These are phyloP conservation scores for Nomada ruficornis DNA, from an alignment of 2,888 invertebrate genomes.

Conservation along the genomic window DNA sequence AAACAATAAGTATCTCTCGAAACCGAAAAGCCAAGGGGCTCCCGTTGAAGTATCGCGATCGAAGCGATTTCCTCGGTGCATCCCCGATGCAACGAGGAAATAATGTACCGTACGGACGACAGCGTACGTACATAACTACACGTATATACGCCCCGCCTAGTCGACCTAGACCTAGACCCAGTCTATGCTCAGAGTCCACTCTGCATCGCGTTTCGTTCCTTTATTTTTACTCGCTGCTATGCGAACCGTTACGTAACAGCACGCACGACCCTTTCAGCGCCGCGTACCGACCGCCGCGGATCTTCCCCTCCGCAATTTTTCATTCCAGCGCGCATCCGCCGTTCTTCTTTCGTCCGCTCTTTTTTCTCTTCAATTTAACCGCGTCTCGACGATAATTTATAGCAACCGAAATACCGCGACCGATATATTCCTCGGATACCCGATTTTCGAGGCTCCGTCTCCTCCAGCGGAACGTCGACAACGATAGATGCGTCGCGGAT, in stretches of 20 bases:
- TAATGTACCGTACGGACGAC: constrained; percentile 41
- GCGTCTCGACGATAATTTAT: constrained; percentile 1
- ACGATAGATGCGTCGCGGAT: neutral
- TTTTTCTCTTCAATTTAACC: neutral
- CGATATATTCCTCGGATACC: neutral
- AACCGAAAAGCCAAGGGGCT: no score
- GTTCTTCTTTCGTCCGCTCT: no score
- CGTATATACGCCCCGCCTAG: constrained; percentile 57
- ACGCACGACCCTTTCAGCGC: constrained; percentile 49
- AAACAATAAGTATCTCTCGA: no score
- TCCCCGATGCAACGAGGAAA: constrained; percentile 34
- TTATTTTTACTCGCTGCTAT: constrained; percentile 73
- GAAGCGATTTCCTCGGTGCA: no score
- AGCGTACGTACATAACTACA: constrained; percentile 52
- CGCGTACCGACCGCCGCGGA: neutral
- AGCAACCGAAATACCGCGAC: neutral
- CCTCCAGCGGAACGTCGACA: neutral
- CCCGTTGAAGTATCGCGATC: no score
- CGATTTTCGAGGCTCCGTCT: no score
- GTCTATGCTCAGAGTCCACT: constrained; percentile 75
- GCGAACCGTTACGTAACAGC: constrained; percentile 68
- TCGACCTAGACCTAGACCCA: constrained; percentile 83
- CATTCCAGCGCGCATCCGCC: neutral
- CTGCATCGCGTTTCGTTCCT: constrained; percentile 69
- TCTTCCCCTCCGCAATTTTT: constrained; percentile 21